Evolutionary conservation across 2,888 invertebrate genomes (phyloP).

Genomic region (Labia minor): DNA sequence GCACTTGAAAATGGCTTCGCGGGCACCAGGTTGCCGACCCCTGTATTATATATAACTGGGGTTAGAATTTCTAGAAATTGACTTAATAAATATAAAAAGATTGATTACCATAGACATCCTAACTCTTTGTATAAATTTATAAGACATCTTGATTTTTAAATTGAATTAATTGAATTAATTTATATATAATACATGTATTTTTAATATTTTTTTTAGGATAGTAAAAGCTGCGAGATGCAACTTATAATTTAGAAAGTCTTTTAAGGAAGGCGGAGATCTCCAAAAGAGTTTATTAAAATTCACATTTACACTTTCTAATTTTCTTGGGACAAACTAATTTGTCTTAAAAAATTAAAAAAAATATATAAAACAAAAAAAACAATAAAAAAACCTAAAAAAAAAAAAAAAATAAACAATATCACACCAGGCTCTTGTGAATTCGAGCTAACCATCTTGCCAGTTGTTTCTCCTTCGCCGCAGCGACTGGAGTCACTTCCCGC

Average conservation of each 20-base stretch:
- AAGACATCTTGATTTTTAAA: neutral
- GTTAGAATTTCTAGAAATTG: too few relatives aligned
- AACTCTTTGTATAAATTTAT: neutral
- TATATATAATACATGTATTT: neutral
- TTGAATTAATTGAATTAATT: neutral
- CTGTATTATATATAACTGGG: too few relatives aligned
- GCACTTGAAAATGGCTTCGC: too few relatives aligned
- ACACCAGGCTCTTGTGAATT: neutral
- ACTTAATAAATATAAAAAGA: too few relatives aligned
- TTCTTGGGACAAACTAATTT: neutral
- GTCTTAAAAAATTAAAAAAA: neutral
- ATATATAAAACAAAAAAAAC: neutral
- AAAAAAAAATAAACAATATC: neutral
- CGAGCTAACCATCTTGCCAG: slow-evolving; percentile 13
- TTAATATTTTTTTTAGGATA: neutral
- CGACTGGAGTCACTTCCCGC: slow-evolving; percentile 7
- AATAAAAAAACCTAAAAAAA: neutral
- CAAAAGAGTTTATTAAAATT: neutral
- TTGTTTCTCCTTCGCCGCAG: neutral
- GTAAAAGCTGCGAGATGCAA: neutral
- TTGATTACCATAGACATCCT: too few relatives aligned
- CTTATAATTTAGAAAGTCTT: slow-evolving; percentile 1
- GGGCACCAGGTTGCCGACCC: too few relatives aligned
- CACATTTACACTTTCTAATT: slow-evolving; percentile 13
- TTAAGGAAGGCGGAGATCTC: neutral